phyloP scores from a whole-genome alignment of 2,888 invertebrate genomes.

The Hermodice carunculata region DNA sequence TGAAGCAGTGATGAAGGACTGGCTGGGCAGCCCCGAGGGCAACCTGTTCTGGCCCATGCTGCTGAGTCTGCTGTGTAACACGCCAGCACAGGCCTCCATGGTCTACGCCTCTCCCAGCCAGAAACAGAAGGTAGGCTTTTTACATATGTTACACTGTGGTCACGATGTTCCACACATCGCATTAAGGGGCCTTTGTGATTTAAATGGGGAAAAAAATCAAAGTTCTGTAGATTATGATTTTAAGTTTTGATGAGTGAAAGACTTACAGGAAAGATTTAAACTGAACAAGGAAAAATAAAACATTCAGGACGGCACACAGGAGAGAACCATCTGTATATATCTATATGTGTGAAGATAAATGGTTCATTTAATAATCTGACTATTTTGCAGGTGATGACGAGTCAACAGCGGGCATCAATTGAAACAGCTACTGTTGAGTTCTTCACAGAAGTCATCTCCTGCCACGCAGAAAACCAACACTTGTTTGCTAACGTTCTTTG shows the following conservation, averaged over 20 bases:
- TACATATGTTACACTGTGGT: too few relatives aligned
- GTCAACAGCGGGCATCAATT: constrained; percentile 60
- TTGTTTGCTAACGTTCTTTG: constrained; percentile 85
- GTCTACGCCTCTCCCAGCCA: background rate
- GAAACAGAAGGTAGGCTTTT: constrained; percentile 25
- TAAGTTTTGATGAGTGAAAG: too few relatives aligned
- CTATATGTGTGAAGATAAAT: too few relatives aligned
- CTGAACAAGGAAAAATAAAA: too few relatives aligned
- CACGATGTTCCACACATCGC: background rate
- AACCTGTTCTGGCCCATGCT: constrained; percentile 89
- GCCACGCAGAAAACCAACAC: constrained; percentile 87
- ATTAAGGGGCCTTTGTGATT: too few relatives aligned
- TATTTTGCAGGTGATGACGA: constrained; percentile 58
- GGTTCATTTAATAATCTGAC: too few relatives aligned
- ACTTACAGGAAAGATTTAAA: too few relatives aligned
- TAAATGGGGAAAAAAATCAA: too few relatives aligned
- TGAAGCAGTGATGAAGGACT: constrained; percentile 84
- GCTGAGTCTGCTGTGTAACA: constrained; percentile 75
- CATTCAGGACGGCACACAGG: too few relatives aligned
- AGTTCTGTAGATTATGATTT: too few relatives aligned
- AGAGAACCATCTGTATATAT: too few relatives aligned
- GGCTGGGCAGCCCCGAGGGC: constrained; percentile 86
- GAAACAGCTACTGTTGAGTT: constrained; percentile 81
- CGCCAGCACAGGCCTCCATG: constrained; percentile 40
- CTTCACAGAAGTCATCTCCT: constrained; percentile 85